A percentile compares a stretch with the other conserved stretches of the same genome.
These are phyloP conservation scores for Cataglyphis rosenhaueri DNA, from an alignment of 2,888 invertebrate species.

Conservation along the genomic window DNA sequence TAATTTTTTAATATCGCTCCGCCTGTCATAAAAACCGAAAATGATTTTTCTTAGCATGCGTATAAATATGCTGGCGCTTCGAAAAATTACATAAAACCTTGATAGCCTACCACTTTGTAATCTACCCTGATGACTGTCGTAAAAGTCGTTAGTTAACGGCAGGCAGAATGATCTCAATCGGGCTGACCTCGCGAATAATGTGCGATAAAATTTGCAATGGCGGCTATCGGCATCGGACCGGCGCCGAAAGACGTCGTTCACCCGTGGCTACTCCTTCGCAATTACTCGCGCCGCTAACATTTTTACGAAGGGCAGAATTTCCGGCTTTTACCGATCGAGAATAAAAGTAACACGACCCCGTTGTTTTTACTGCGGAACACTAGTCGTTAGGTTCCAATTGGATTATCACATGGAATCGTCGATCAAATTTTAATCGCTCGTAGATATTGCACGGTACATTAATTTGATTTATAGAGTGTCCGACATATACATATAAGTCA, in stretches of 20 bases:
- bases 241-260: conserved; percentile 40
- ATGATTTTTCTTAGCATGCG: conserved; percentile 36
- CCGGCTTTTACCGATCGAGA: neutral
- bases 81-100: conserved; percentile 50
- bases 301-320: conserved; percentile 32
- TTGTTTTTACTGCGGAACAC: neutral
- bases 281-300: conserved; percentile 32
- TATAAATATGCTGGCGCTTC: conserved; percentile 45
- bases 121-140: conserved; percentile 35
- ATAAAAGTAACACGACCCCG: conserved; percentile 24
- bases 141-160: conserved; percentile 49
- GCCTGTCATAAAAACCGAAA: conserved; percentile 42
- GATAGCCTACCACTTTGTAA: conserved; percentile 47
- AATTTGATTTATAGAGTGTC: neutral
- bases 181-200: conserved; percentile 52
- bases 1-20: conserved; percentile 34
- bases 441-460: neutral
- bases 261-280: conserved; percentile 14
- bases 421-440: conserved; percentile 53
- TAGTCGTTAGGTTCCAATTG: conserved; percentile 22
- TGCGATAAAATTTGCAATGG: conserved; percentile 45
- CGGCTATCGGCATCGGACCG: conserved; percentile 25
- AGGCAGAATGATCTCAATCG: conserved; percentile 42
- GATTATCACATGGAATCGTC: conserved; percentile 6
- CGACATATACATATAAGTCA: neutral